These are phyloP conservation scores for Bombus huntii DNA, from an alignment of 1,140 invertebrate genomes.

Conservation along the genomic window DNA sequence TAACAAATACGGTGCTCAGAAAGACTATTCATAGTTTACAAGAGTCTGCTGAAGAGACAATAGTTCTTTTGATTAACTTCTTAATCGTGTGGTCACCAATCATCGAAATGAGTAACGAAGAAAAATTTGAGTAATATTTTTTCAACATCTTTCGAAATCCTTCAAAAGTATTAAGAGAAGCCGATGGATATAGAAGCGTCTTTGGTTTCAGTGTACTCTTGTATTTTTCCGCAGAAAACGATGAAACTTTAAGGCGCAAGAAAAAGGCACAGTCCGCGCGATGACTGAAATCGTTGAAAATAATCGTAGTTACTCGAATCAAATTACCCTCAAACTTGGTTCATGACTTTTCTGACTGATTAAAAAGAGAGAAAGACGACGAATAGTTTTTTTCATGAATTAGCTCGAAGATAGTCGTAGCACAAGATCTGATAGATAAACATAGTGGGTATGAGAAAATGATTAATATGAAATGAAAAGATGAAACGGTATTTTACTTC, in stretches of 20 bases:
- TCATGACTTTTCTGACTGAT: constrained; percentile 51
- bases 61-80: neutral
- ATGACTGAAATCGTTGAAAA: constrained; percentile 63
- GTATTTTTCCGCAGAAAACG: constrained; percentile 5
- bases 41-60: constrained; percentile 41
- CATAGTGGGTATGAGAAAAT: neutral
- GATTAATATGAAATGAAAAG: neutral
- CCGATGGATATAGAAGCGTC: neutral
- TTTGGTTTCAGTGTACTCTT: constrained; percentile 44
- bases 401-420: constrained; percentile 56
- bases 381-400: constrained; percentile 50
- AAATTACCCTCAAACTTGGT: constrained; percentile 52
- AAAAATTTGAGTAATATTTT: neutral
- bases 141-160: neutral
- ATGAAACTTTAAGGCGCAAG: constrained; percentile 45
- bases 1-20: constrained; percentile 62
- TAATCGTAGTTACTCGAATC: constrained; percentile 61
- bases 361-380: constrained; percentile 35
- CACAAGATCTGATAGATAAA: constrained; percentile 36
- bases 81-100: neutral
- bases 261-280: constrained; percentile 16
- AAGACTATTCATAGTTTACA: constrained; percentile 43
- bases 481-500: neutral
- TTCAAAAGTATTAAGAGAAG: neutral
- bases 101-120: too few relatives aligned